Percentiles rank a stretch among this genome's conserved stretches.
phyloP scores from a whole-genome alignment of 2,888 invertebrate species.

The Unio pictorum region DNA sequence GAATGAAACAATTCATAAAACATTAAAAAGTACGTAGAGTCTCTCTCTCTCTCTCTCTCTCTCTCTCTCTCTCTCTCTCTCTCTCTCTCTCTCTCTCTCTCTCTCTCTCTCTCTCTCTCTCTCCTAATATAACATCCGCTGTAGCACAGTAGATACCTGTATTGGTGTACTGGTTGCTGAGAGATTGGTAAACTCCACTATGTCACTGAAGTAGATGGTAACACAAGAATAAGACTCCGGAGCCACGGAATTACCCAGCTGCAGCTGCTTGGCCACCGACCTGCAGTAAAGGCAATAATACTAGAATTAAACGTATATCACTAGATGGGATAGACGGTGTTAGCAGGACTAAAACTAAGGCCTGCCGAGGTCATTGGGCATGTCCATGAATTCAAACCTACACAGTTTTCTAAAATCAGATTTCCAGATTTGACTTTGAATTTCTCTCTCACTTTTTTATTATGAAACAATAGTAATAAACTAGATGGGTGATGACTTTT shows the following conservation, averaged over 20 bases:
- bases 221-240: conserved; percentile 92
- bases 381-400: no score
- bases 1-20: no score
- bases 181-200: conserved; percentile 51
- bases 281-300: conserved; percentile 15
- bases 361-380: no score
- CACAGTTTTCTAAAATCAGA: no score
- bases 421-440: no score
- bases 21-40: no score
- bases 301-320: background rate
- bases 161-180: conserved; percentile 46
- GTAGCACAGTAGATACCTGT: conserved; percentile 29
- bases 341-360: no score
- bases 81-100: conserved; percentile 12
- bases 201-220: conserved; percentile 95
- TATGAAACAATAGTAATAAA: no score
- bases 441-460: no score
- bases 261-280: conserved; percentile 85
- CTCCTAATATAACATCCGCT: background rate
- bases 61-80: conserved; percentile 7
- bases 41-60: no score
- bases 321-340: background rate
- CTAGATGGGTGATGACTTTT: no score
- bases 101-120: background rate
- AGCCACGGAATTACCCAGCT: conserved; percentile 87